These are phyloP conservation scores for Ariopsis seemanni DNA, from an alignment of 2,113 vertebrate species.

Conservation along the genomic window DNA sequence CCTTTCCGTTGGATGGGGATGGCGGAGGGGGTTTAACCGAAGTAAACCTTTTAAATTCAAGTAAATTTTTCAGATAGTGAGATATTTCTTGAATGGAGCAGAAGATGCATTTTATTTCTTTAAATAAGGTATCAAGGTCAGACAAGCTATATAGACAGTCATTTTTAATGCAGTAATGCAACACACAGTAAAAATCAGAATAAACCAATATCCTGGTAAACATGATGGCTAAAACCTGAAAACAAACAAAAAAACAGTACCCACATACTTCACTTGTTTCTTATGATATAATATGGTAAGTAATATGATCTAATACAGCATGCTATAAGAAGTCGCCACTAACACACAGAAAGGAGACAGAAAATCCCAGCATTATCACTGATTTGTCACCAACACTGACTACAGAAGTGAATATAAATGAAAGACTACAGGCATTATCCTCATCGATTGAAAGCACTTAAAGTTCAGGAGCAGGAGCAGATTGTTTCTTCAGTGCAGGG, in stretches of 20 bases:
- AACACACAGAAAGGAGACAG: slow-evolving; percentile 9
- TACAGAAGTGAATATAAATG: neutral
- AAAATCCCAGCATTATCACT: neutral
- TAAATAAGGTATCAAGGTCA: neutral
- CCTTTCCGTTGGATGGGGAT: neutral
- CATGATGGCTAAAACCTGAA: neutral
- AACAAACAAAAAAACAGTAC: neutral
- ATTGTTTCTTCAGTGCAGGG: slow-evolving; percentile 17
- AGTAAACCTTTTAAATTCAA: neutral
- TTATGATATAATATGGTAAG: neutral
- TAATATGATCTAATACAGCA: neutral
- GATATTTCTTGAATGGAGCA: neutral
- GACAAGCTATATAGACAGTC: neutral
- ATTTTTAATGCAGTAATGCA: neutral
- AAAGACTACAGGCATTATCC: slow-evolving; percentile 1
- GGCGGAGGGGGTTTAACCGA: neutral
- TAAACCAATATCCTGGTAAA: neutral
- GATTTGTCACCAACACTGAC: neutral
- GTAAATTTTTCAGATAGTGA: neutral
- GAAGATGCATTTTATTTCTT: slow-evolving; percentile 13
- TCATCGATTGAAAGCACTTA: slow-evolving; percentile 25
- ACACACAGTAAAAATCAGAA: neutral
- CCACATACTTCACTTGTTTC: neutral
- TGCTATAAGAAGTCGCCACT: neutral
- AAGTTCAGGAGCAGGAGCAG: neutral